Evolutionary conservation across 92 coral and sea anemone genomes (phyloP).

Genomic region (Pocillopora grandis): DNA sequence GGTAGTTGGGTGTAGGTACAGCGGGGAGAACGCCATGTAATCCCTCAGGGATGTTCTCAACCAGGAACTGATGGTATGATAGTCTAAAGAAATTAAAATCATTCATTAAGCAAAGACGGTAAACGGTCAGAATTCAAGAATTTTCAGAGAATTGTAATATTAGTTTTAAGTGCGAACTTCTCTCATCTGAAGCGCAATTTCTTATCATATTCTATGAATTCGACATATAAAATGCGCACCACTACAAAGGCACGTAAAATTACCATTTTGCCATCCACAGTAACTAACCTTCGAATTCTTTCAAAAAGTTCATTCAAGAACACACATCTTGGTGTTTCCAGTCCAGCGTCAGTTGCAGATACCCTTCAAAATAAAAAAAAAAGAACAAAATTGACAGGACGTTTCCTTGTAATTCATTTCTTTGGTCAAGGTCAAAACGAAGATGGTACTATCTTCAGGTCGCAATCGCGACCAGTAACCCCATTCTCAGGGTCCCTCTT

Average conservation of each 20-base stretch:
- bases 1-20: conserved; percentile 67
- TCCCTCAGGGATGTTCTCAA: conserved; percentile 75
- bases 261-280: not conserved
- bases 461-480: too few species aligned
- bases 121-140: not conserved
- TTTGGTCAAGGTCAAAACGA: too few species aligned
- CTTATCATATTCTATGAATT: not conserved
- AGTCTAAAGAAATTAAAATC: conserved; percentile 46
- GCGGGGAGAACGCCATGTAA: conserved; percentile 75
- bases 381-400: too few species aligned
- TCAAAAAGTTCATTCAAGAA: conserved; percentile 84
- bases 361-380: conserved; percentile 18
- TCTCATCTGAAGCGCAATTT: too few species aligned
- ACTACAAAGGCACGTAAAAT: too few species aligned
- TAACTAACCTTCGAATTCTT: conserved; percentile 68
- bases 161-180: too few species aligned
- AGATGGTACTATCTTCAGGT: too few species aligned
- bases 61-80: conserved; percentile 83
- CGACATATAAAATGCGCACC: not conserved
- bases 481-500: too few species aligned
- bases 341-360: conserved; percentile 17
- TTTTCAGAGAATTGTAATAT: not conserved
- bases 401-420: too few species aligned
- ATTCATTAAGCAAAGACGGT: not conserved
- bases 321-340: conserved; percentile 70